Base-by-base conservation (phyloP, 2,113 vertebrate species). In the Hirundichthys speculiger region DNA sequence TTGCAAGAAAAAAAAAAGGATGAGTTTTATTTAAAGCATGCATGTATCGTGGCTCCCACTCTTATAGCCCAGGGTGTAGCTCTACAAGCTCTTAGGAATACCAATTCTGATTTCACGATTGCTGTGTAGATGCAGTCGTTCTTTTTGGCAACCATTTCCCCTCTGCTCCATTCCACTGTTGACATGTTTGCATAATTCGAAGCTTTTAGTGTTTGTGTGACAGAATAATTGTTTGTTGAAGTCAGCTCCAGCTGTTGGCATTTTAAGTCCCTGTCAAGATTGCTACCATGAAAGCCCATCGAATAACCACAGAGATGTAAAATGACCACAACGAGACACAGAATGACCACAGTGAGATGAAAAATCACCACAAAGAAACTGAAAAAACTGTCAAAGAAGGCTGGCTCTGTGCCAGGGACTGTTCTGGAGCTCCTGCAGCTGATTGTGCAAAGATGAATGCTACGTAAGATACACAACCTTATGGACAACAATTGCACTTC, bases 61-160 rank as follows among this genome's bases (percentile, higher is more conserved):
- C 6, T 16, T 58, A 45, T 39, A 22, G 50, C 12, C 46, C 7
- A 22, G 4, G 25, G 16, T 38, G 41, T 75, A 58, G 47, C 9
- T 42, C 45, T 57, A 13, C 7, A 47, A 57, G 22, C 60, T 42
- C 21, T 55, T 64, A 20, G 9, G 59, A 69, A 69, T n/a, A n/a
- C n/a, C n/a, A 47, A 21, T 34, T 43, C 46, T 19, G 21, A 46
- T n/a, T 45, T 55, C 21, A 45, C 9, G 25, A 30, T 21, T 68
- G 20, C 22, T 58, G n/a, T 43, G 13, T 45, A 41, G 34, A 25
- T 27, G 14, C 62, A 54, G 34, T 43, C 21, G 49, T 63, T 64
- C 54, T 59, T 6, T 30, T 20, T 16, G 2, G 12, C 43, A 52
- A 51, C 16, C 7, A 0, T 45, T 69, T 40, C 6, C 21, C 25